These are phyloP conservation scores for Ormyrus labotus DNA, from an alignment of 2,888 invertebrate species.

Conservation along the genomic window DNA sequence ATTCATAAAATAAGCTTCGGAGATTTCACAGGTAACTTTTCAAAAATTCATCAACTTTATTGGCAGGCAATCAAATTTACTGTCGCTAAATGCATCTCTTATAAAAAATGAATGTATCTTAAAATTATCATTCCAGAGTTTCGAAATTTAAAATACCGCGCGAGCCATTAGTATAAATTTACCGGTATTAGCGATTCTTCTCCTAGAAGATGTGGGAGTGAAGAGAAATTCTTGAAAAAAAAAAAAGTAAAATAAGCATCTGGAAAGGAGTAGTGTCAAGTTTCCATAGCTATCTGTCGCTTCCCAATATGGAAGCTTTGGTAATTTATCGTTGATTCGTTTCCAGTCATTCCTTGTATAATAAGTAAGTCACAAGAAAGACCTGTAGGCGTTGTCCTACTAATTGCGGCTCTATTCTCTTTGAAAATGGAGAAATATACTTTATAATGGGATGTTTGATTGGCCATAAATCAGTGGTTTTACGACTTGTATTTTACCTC, in stretches of 20 bases:
- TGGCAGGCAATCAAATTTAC: no score
- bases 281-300: conserved; percentile 8
- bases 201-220: not conserved
- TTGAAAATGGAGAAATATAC: not conserved
- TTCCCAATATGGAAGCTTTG: conserved; percentile 14
- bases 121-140: no score
- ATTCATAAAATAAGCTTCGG: no score
- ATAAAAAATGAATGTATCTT: no score
- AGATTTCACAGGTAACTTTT: not conserved
- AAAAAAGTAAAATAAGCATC: not conserved
- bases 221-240: conserved; percentile 18
- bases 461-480: no score
- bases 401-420: not conserved
- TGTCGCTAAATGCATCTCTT: no score
- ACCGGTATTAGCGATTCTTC: not conserved
- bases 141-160: no score
- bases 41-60: not conserved
- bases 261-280: conserved; percentile 11
- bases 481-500: not conserved
- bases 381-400: not conserved
- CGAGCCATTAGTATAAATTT: no score
- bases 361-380: conserved; percentile 6
- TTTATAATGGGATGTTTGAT: no score
- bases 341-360: not conserved
- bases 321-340: conserved; percentile 14